Evolutionary conservation across 2,888 invertebrate species (phyloP), one percentile per base, ranked within the genome.

Genomic region (Drosophila paramelanica): DNA sequence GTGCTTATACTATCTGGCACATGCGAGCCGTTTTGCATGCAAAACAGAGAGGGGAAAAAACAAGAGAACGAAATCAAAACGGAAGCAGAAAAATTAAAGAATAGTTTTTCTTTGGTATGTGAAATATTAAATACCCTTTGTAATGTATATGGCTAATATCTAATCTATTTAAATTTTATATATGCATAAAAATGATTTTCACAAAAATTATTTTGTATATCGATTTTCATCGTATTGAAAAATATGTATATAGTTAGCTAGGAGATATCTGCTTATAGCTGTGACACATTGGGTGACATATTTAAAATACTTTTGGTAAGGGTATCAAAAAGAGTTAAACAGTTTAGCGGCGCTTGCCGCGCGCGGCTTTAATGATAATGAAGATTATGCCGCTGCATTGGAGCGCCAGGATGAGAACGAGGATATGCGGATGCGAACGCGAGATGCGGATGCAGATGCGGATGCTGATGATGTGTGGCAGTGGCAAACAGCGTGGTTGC

Each of bases 291-390:
- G 1, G 0, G 5, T 13, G 13, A 13, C 11, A 13, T 13, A 36
- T 36, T 36, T 1, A 13, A 36, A 5, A 55, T 45, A 10, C 55
- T 17, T 8, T 0, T 0, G 1, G 1, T 1, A 1, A 27, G 25
- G 55, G 36, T 45, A 36, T 45, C 66, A 61, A 79, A 70, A 70
- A 79, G 55, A 69, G 67, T 79, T 88, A 71, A 83, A 78, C 79
- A 58, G 79, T 79, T 87, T 81, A 84, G 79, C 81, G 76, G 61
- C 64, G 87, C 68, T 82, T 80, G 59, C 69, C 68, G 73, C 73
- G 66, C 69, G 59, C 76, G 57, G 66, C 77, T 86, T 85, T 83
- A 83, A 88, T 83, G 83, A 86, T 83, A 86, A 83, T 83, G 88
- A 86, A 83, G 83, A 86, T 83, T 77, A 86, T 88, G 81, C 51